These are phyloP conservation scores for Talpa occidentalis DNA, from an alignment of 2,113 vertebrate species.

Conservation along the genomic window DNA sequence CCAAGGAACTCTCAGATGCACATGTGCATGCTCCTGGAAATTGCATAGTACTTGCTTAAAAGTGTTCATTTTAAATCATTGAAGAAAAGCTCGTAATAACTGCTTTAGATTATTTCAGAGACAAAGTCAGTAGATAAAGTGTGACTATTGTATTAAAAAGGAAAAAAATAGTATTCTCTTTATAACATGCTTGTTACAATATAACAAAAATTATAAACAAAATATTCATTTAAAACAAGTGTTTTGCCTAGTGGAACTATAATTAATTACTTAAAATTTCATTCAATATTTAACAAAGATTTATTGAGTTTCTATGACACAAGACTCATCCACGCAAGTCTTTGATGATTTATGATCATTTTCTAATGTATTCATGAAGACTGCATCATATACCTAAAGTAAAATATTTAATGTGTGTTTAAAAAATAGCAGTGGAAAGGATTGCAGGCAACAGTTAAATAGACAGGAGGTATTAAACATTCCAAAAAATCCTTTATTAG, in stretches of 20 bases:
- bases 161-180: not conserved
- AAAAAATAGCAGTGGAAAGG: not conserved
- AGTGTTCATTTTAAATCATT: not conserved
- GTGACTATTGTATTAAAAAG: not conserved
- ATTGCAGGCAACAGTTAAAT: not conserved
- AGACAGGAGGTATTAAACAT: not conserved
- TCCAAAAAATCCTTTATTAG: slow-evolving; percentile 17
- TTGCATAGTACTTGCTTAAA: not conserved
- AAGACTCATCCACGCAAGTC: not conserved
- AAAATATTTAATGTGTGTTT: not conserved
- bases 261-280: slow-evolving; percentile 37
- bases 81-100: not conserved
- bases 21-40: not conserved
- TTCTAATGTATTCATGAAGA: not conserved
- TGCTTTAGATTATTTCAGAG: not conserved
- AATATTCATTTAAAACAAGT: not conserved
- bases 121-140: not conserved
- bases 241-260: not conserved
- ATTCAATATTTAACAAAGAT: slow-evolving; percentile 41
- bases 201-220: not conserved
- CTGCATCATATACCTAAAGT: slow-evolving; percentile 8
- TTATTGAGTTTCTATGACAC: not conserved
- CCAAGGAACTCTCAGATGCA: not conserved
- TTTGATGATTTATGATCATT: not conserved
- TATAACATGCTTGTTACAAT: slow-evolving; percentile 26